These are phyloP conservation scores for Drosophila sp. DNA, from an alignment of 1,140 invertebrate species.

Conservation along the genomic window DNA sequence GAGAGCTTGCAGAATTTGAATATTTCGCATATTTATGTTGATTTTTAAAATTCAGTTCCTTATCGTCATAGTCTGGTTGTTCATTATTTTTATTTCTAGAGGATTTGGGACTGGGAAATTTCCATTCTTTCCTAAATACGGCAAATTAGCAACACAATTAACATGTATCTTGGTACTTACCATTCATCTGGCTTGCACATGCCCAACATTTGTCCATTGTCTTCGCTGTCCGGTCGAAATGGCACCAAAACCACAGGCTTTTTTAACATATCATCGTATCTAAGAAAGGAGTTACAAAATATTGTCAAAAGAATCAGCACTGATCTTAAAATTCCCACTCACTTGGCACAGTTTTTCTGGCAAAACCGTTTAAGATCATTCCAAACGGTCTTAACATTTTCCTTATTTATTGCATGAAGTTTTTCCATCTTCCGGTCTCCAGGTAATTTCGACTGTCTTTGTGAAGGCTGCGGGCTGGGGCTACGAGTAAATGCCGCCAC, in stretches of 20 bases:
- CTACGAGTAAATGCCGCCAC: neutral
- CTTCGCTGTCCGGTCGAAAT: neutral
- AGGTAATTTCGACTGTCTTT: neutral
- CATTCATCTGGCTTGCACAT: constrained; percentile 35
- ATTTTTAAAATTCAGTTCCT: too few species aligned
- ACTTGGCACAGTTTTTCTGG: neutral
- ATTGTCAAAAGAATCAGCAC: neutral
- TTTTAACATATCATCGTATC: neutral
- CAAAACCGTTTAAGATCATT: constrained; percentile 4
- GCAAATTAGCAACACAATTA: neutral
- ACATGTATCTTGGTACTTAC: constrained; percentile 5
- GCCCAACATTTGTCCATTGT: neutral
- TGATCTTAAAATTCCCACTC: neutral
- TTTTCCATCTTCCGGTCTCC: neutral
- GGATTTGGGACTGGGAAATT: neutral
- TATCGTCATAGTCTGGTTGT: neutral
- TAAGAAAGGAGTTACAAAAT: neutral
- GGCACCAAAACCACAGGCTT: constrained; percentile 24
- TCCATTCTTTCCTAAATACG: constrained; percentile 2
- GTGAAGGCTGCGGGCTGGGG: neutral
- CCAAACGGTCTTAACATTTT: neutral
- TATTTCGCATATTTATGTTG: too few species aligned
- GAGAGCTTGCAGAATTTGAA: too few species aligned
- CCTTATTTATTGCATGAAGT: neutral
- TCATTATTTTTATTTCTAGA: neutral